Evolutionary conservation across 2,113 vertebrate species (phyloP).

Genomic region (Baryphthengus martii): DNA sequence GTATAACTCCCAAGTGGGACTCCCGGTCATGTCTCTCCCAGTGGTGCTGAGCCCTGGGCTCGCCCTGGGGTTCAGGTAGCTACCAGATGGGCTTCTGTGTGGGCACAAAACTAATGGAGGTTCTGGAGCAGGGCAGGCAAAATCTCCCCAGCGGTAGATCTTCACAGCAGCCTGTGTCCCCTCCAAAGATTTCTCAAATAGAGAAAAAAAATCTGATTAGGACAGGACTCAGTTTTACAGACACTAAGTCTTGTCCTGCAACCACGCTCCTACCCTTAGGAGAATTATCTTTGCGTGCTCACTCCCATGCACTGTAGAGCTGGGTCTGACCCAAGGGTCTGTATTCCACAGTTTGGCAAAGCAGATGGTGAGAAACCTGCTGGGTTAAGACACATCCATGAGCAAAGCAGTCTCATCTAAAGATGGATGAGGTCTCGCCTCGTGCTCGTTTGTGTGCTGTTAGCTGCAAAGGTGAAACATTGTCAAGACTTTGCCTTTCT

Average conservation of each 20-base stretch:
- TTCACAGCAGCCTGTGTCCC: neutral
- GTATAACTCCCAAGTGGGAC: neutral
- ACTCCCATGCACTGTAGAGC: accelerated
- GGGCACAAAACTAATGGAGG: neutral
- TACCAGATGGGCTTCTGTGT: neutral
- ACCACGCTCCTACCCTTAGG: accelerated
- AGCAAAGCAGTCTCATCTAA: neutral
- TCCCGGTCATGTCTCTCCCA: neutral
- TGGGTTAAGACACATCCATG: neutral
- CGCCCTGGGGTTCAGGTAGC: neutral
- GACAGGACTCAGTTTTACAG: neutral
- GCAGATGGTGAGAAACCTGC: neutral
- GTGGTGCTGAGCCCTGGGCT: neutral
- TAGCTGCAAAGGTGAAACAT: neutral
- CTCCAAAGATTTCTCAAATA: neutral
- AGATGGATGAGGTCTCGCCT: accelerated
- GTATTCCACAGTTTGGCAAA: neutral
- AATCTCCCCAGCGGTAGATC: neutral
- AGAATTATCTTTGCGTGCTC: neutral
- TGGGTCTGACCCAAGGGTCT: accelerated
- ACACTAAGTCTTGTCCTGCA: neutral
- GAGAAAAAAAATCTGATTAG: accelerated
- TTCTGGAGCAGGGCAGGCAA: neutral
- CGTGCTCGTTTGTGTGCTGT: accelerated
- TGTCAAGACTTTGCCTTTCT: neutral